A percentile compares a stretch with the other conserved stretches of the same genome.
These are phyloP conservation scores for Tapirus indicus DNA, from an alignment of 2,797 vertebrate genomes.

Conservation along the genomic window DNA sequence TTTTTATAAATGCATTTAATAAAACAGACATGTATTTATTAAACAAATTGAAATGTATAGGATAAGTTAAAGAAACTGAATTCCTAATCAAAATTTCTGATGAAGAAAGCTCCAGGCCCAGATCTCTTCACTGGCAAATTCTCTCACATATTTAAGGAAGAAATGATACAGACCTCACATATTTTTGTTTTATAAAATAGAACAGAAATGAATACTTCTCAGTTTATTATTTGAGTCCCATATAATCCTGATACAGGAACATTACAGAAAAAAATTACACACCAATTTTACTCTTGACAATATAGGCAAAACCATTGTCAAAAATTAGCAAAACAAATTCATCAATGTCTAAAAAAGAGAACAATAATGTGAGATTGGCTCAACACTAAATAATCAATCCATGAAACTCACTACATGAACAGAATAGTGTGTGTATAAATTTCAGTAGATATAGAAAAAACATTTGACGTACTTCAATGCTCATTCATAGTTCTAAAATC, in stretches of 20 bases:
- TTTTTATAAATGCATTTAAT: not conserved
- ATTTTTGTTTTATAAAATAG: not conserved
- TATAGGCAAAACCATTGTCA: not conserved
- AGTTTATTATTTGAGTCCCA: not conserved
- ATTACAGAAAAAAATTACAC: not conserved
- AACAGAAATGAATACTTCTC: not conserved
- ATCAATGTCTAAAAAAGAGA: not conserved
- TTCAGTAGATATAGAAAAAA: not conserved
- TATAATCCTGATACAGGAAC: not conserved
- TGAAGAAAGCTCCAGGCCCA: not conserved
- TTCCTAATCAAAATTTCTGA: not conserved
- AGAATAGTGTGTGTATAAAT: not conserved
- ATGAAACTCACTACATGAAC: not conserved
- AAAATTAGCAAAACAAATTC: not conserved
- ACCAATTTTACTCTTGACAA: not conserved
- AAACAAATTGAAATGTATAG: not conserved
- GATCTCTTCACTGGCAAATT: not conserved
- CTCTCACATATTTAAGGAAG: not conserved
- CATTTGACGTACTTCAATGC: not conserved
- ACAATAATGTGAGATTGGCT: not conserved
- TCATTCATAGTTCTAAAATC: not conserved
- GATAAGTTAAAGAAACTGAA: not conserved
- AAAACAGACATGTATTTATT: not conserved
- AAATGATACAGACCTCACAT: not conserved
- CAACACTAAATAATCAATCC: not conserved